Conservation (phyloP, 2,888 invertebrate genomes). For the Pardosa pseudoannulata region DNA sequence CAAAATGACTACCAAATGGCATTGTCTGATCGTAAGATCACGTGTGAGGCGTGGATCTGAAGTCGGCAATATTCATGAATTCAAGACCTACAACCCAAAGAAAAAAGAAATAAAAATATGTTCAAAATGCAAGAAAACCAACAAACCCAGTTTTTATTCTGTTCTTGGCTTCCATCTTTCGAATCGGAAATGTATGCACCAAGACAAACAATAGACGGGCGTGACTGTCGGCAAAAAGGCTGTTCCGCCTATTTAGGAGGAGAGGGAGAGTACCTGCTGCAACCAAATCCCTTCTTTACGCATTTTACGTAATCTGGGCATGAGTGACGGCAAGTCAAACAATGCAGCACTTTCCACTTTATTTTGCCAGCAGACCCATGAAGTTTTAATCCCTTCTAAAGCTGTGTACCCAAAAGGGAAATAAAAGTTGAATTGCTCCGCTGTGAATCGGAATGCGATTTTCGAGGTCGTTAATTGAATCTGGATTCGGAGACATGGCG, state of each 20-base stretch:
- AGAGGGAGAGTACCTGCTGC: no score
- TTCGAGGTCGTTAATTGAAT: neutral
- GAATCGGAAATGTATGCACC: neutral
- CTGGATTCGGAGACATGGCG: no score
- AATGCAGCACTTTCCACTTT: constrained; percentile 26
- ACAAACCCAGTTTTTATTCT: no score
- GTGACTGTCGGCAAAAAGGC: constrained; percentile 27
- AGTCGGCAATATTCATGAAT: no score
- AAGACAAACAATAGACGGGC: constrained; percentile 27
- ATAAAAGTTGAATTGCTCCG: neutral
- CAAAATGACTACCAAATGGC: no score
- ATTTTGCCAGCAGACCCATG: neutral
- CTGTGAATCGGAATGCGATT: neutral
- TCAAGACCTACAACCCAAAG: no score
- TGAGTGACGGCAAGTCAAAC: constrained; percentile 60
- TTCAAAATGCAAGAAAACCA: no score
- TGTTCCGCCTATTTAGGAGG: constrained; percentile 10
- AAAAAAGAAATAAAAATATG: no score
- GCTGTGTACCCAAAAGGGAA: neutral
- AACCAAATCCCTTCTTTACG: constrained; percentile 30
- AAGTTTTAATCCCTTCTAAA: constrained; percentile 8
- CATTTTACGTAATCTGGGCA: constrained; percentile 31
- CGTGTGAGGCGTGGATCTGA: no score
- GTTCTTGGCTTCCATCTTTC: neutral
- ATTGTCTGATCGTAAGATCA: no score